Percentiles rank a stretch among this genome's conserved stretches.
Conservation (phyloP, 2,113 vertebrate genomes). For the Laticauda colubrina region DNA sequence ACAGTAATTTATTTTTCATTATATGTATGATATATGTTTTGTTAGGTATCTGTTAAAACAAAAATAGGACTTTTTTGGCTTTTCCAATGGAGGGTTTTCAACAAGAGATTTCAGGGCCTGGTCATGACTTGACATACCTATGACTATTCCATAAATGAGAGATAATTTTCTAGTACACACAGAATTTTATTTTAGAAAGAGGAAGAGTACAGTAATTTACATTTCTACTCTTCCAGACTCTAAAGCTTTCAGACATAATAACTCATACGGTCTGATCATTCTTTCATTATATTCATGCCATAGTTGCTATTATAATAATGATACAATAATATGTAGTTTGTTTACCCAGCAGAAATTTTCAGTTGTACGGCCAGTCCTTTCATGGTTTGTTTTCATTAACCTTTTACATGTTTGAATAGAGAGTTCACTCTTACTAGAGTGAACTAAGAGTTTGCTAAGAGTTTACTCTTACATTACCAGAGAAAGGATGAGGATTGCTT, state of each 20-base stretch:
- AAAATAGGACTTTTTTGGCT: neutral
- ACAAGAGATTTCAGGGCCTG: neutral
- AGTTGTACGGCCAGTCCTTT: neutral
- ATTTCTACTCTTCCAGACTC: neutral
- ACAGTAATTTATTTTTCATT: neutral
- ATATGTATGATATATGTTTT: neutral
- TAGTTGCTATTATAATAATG: neutral
- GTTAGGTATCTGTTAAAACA: neutral
- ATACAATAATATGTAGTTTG: neutral
- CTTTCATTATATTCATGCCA: neutral
- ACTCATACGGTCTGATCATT: neutral
- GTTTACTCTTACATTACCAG: neutral
- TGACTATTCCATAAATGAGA: neutral
- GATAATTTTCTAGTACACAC: neutral
- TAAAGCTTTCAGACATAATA: neutral
- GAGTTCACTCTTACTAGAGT: too few relatives aligned
- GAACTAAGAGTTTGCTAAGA: too few relatives aligned
- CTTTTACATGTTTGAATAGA: neutral
- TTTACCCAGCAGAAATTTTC: neutral
- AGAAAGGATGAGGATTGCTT: neutral
- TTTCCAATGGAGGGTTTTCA: neutral
- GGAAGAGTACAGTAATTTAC: neutral
- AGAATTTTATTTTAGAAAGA: neutral
- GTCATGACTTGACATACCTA: too few relatives aligned
- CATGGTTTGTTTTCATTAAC: neutral